Conservation (phyloP, 2,113 vertebrate genomes). For the Cisticola juncidis region DNA sequence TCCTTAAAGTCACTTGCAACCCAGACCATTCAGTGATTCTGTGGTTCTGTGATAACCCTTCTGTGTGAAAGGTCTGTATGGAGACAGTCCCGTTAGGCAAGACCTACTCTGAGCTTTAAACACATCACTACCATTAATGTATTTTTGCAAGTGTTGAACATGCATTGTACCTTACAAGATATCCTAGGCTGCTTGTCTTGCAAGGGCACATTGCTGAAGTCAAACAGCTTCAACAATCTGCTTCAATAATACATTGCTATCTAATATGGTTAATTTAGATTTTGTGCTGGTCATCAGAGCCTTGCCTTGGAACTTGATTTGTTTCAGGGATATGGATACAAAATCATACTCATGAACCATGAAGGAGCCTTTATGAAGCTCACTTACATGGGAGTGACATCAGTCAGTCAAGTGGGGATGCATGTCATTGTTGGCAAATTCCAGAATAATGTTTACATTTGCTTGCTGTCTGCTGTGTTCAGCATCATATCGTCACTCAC, state of each 20-base stretch:
- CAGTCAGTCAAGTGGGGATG: not conserved
- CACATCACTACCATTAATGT: not conserved
- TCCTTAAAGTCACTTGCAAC: not conserved
- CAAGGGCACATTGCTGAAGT: not conserved
- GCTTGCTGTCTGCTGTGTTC: not conserved
- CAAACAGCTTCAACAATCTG: not conserved
- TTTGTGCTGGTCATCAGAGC: not conserved
- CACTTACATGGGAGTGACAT: not conserved
- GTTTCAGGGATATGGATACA: not conserved
- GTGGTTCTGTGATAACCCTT: not conserved
- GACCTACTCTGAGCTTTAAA: not conserved
- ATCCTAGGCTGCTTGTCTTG: not conserved
- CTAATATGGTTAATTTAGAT: not conserved
- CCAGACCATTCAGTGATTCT: not conserved
- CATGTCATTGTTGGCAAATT: not conserved
- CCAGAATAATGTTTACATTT: not conserved
- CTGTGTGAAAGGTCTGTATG: not conserved
- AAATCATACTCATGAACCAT: not conserved
- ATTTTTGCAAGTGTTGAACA: not conserved
- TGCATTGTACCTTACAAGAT: not conserved
- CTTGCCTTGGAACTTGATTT: not conserved
- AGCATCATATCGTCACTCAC: not conserved
- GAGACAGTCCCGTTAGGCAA: not conserved
- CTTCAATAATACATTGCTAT: not conserved
- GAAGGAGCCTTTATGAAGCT: not conserved